Conservation (phyloP, 2,888 invertebrate genomes). For the Cephonodes hylas region DNA sequence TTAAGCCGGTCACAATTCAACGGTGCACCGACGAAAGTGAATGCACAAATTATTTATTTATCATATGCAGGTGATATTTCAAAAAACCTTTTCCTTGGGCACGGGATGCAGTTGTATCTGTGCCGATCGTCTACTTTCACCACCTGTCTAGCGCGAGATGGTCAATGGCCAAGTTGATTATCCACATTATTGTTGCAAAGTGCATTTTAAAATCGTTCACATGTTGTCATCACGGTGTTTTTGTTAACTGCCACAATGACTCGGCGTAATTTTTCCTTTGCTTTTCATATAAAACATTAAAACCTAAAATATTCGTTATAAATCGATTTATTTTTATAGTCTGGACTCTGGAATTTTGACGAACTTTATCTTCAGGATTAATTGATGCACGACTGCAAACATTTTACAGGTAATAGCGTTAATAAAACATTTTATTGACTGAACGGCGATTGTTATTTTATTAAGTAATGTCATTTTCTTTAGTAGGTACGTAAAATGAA, state of each 20-base stretch:
- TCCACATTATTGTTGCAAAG: background rate
- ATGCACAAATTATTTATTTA: conserved; percentile 1
- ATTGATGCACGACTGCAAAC: too few relatives aligned
- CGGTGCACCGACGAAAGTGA: background rate
- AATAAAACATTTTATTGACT: background rate
- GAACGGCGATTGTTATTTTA: background rate
- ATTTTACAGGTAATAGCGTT: too few relatives aligned
- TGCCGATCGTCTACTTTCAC: conserved; percentile 37
- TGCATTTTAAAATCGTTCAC: background rate
- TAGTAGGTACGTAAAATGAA: background rate
- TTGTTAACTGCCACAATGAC: background rate
- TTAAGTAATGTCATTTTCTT: background rate
- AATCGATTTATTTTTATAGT: too few relatives aligned
- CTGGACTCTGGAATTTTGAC: too few relatives aligned
- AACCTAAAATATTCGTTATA: too few relatives aligned
- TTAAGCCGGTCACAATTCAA: background rate
- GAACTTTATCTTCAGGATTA: too few relatives aligned
- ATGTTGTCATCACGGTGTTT: background rate
- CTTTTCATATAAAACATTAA: too few relatives aligned
- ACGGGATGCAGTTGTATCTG: conserved; percentile 7
- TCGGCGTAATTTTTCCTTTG: background rate
- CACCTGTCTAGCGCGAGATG: conserved; percentile 21
- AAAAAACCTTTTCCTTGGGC: background rate
- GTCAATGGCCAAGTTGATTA: conserved; percentile 12
- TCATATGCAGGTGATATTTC: background rate